Percentiles rank a stretch among this genome's conserved stretches.
Evolutionary conservation across 2,113 vertebrate species (phyloP).

Genomic region (Rhinoderma darwinii): DNA sequence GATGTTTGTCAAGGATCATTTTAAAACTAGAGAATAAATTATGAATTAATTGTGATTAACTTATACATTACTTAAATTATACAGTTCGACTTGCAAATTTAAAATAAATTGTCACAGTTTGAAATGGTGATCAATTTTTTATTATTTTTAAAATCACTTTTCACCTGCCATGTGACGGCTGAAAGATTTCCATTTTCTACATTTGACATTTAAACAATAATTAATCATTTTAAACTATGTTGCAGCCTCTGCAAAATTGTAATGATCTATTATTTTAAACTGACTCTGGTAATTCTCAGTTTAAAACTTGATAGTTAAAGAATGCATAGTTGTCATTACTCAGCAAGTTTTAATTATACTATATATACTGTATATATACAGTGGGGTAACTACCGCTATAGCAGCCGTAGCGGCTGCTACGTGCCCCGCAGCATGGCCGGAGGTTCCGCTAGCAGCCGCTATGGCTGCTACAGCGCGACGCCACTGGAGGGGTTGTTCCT

Average conservation of each 20-base stretch:
- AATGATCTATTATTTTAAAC: slow-evolving; percentile 54
- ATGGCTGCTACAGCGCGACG: no score
- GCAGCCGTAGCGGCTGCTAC: no score
- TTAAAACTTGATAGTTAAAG: neutral
- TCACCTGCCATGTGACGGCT: slow-evolving; percentile 34
- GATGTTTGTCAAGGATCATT: slow-evolving; percentile 9
- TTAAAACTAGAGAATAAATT: slow-evolving; percentile 23
- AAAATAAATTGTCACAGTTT: slow-evolving; percentile 46
- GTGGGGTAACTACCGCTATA: no score
- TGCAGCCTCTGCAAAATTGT: slow-evolving; percentile 46
- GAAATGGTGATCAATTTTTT: slow-evolving; percentile 55
- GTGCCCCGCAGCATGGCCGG: no score
- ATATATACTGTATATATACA: neutral
- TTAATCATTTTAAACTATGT: slow-evolving; percentile 52
- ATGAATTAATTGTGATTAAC: slow-evolving; percentile 50
- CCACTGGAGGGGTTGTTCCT: no score
- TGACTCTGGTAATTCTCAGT: slow-evolving; percentile 14
- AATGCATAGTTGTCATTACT: neutral
- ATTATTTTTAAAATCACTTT: slow-evolving; percentile 59
- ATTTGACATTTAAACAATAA: slow-evolving; percentile 53
- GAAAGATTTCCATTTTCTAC: slow-evolving; percentile 56
- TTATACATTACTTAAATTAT: slow-evolving; percentile 51
- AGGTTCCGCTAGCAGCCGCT: no score
- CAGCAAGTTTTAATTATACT: neutral
- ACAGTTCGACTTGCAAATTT: slow-evolving; percentile 34